These are phyloP conservation scores for Himalopsyche anomala DNA, from an alignment of 2,888 invertebrate genomes.

Conservation along the genomic window DNA sequence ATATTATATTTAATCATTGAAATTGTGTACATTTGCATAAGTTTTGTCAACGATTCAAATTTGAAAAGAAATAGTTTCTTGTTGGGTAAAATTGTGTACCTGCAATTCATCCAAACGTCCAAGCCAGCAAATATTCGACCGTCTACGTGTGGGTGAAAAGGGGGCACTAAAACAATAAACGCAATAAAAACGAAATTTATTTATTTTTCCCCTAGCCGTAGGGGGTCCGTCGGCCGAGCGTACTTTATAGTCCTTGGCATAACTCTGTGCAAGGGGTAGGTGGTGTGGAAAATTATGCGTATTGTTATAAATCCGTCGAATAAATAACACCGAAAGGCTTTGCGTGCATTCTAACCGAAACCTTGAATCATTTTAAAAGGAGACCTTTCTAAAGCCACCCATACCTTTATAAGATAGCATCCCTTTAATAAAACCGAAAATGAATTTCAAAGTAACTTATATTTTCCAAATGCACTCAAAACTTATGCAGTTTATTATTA, in stretches of 20 bases:
- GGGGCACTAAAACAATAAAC: conserved; percentile 62
- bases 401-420: neutral
- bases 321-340: conserved; percentile 57
- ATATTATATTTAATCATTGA: no score
- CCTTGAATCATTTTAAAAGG: conserved; percentile 44
- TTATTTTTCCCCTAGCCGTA: conserved; percentile 47
- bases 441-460: neutral
- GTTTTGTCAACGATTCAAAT: no score
- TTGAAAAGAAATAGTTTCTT: neutral
- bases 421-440: neutral
- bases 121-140: conserved; percentile 49
- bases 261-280: conserved; percentile 35
- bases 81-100: neutral
- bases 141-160: conserved; percentile 45
- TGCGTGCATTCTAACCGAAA: conserved; percentile 49
- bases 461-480: no score
- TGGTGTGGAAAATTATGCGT: conserved; percentile 55
- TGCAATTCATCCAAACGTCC: neutral
- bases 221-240: conserved; percentile 13
- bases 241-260: conserved; percentile 29
- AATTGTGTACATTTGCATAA: no score
- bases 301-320: conserved; percentile 56
- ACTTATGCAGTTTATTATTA: no score
- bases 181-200: conserved; percentile 63
- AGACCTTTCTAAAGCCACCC: conserved; percentile 10